Base-by-base conservation (phyloP, 2,113 vertebrate species). In the Lepidothrix coronata region DNA sequence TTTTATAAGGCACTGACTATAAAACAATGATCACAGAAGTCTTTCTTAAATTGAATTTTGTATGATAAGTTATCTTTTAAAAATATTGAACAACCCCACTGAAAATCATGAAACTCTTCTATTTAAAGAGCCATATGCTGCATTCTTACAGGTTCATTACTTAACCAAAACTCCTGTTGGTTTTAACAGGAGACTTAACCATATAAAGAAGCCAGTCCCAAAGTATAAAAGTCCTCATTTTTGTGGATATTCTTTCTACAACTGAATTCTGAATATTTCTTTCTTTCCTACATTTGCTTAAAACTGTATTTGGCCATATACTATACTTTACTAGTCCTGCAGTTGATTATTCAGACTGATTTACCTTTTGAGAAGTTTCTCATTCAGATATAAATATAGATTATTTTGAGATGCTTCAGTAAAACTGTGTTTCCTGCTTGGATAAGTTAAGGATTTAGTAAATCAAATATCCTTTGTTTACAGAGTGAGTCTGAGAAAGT, bases 11-110 rank as follows among this genome's bases (percentile, higher is more conserved):
- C 9, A 25, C 33, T 85, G 87, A 88, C 82, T 94, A 44, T 93
- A 90, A 96, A 97, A 70, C 67, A 75, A 80, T 91, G 74, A 68
- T 83, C 81, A 81, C 14, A 58, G 44, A 78, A 76, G 76, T 95
- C 49, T 25, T 92, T 97, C 96, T 85, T 24, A 91, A 95, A 94
- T 93, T 86, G 91, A 95, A 91, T 85, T 91, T 88, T 85, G 35
- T 55, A 24, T 93, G 51, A 93, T 93, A 94, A 94, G 88, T 96
- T 91, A 24, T 52, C 41, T 81, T n/a, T 85, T 96, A 51, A 92
- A 91, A 85, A 27, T 88, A 78, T 18, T 66, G 65, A 84, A 59
- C 28, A 4, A 4, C 2, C 75, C 14, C 17, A 5, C 12, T 43
- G 41, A 67, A 80, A 51, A 12, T 70, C 9, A 3, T 58, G 17